Evolutionary conservation across 2,888 invertebrate species (phyloP), one percentile per base, ranked within the genome.

Genomic region (Rotaria socialis): DNA sequence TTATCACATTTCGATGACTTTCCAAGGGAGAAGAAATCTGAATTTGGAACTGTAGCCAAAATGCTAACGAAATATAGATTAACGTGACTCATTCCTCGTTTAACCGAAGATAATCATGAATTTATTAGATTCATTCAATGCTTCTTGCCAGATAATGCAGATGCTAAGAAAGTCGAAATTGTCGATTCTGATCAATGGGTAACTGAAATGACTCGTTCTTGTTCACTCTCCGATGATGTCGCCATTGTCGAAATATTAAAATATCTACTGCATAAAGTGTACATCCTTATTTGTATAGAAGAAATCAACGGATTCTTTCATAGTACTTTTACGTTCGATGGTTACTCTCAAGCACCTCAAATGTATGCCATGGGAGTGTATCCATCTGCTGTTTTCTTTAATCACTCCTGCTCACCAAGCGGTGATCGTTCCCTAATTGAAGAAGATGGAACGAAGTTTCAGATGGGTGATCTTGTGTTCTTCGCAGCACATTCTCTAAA

Each of bases 351-450:
- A 24, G 19, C 75, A 22, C 75, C 75, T 43, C 75, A 75, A 75
- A 75, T 27, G 11, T 75, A 75, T 43, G 75, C 75, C 11, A 7
- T 75, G 43, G 75, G 75, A 10, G 4, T 75, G 22, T 50, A 50
- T 50, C 50, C 50, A 50, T 50, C 50, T 6, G 50, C 50, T 50
- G 50, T 50, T 50, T 50, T 75, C 27, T 7, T 75, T 10, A 75
- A 75, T 75, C 75, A 75, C 8, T 75, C 75, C 11, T 75, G 75
- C 19, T 75, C 75, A 43, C 75, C 75, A 24, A 75, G 43, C 27
- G 2, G 41, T 8, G 75, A 3, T 35, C 75, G 75, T 41, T 75
- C 43, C 22, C 43, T 27, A 3, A 27, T 43, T 75, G 19, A 35
- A 75, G 41, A 74, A 41, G 74, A 74, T 74, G 6, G 19, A 74